These are phyloP conservation scores for Lasioglossum marginatum DNA, from an alignment of 2,888 invertebrate genomes.

Conservation along the genomic window DNA sequence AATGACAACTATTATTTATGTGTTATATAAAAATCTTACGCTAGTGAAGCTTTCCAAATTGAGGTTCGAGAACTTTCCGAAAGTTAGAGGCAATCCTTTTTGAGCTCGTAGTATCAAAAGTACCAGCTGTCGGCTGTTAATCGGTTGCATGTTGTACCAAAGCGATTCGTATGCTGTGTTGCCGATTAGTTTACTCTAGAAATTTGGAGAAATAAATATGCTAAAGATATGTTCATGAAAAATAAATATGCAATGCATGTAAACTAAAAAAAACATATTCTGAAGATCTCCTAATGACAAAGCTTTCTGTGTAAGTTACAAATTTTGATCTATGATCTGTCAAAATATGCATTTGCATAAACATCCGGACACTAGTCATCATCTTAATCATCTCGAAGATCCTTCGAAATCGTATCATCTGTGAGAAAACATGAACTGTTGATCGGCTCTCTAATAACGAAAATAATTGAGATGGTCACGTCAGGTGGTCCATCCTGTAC, in stretches of 20 bases:
- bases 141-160: slow-evolving; percentile 63
- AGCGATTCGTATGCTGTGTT: slow-evolving; percentile 48
- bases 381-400: too few species aligned
- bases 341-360: not conserved
- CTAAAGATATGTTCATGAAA: not conserved
- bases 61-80: slow-evolving; percentile 59
- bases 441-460: not conserved
- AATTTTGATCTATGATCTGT: not conserved
- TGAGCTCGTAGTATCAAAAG: slow-evolving; percentile 61
- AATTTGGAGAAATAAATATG: not conserved
- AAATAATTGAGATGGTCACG: not conserved
- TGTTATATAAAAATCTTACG: slow-evolving; percentile 42
- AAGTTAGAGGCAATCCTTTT: slow-evolving; percentile 53
- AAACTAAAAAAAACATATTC: not conserved
- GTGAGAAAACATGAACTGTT: not conserved
- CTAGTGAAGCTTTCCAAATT: slow-evolving; percentile 54
- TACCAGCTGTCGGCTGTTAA: slow-evolving; percentile 51
- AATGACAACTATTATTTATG: not conserved
- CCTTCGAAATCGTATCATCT: not conserved
- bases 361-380: not conserved
- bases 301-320: not conserved
- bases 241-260: not conserved
- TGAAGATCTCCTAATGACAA: too few species aligned
- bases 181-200: slow-evolving; percentile 59
- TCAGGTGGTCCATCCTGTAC: not conserved